phyloP scores from a whole-genome alignment of 2,113 vertebrate genomes.

The Cyphomyrus discorhynchus region DNA sequence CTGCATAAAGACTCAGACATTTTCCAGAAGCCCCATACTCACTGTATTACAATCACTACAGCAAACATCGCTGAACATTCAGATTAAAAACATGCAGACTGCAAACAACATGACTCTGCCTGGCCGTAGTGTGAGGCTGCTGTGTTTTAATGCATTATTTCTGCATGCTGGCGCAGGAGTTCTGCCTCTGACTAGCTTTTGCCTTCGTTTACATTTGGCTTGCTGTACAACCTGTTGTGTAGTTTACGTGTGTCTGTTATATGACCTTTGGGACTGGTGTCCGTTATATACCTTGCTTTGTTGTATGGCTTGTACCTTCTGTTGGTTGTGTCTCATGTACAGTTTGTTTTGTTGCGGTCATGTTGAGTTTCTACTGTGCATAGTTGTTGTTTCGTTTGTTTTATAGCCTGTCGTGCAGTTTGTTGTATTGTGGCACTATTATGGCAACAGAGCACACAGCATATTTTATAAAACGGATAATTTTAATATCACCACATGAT shows the following conservation, averaged over 20 bases:
- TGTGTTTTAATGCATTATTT: neutral
- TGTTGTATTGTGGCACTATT: neutral
- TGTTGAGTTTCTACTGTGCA: neutral
- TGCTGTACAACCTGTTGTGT: neutral
- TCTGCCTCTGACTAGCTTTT: neutral
- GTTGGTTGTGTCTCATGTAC: neutral
- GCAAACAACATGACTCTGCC: neutral
- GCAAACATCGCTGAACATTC: neutral
- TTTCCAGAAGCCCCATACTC: neutral
- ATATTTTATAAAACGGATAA: neutral
- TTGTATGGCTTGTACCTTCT: neutral
- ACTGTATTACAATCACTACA: neutral
- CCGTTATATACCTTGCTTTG: neutral
- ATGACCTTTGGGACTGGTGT: neutral
- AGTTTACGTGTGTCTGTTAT: neutral
- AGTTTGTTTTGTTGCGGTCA: neutral
- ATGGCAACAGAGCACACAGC: neutral
- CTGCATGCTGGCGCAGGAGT: neutral
- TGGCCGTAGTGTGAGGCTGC: neutral
- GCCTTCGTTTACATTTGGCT: neutral
- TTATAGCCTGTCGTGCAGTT: neutral
- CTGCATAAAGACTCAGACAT: neutral
- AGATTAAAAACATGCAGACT: neutral
- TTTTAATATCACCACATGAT: constrained; percentile 1
- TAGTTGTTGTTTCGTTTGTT: neutral